Evolutionary conservation across 2,888 invertebrate genomes (phyloP).

Genomic region (Sabellastarte sp.): DNA sequence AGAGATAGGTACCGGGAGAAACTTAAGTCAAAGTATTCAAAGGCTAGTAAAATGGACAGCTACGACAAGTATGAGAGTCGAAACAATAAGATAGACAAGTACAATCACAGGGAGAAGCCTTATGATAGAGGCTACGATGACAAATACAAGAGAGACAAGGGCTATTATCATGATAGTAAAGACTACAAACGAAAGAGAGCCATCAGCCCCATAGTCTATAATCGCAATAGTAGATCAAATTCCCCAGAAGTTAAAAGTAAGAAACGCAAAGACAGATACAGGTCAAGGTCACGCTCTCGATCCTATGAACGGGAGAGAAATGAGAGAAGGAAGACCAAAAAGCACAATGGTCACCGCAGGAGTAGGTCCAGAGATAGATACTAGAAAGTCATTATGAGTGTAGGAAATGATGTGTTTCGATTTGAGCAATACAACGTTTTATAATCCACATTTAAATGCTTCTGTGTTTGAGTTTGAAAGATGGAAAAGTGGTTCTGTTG

Average conservation of each 20-base stretch:
- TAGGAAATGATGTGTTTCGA: too few relatives aligned
- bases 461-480: too few relatives aligned
- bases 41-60: neutral
- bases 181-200: neutral
- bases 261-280: neutral
- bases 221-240: neutral
- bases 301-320: neutral
- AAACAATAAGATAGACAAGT: neutral
- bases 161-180: neutral
- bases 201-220: neutral
- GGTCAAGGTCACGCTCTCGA: neutral
- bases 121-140: neutral
- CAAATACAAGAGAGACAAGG: neutral
- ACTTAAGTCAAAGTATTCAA: too few relatives aligned
- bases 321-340: neutral
- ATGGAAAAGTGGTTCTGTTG: too few relatives aligned
- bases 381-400: too few relatives aligned
- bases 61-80: neutral
- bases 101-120: neutral
- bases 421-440: too few relatives aligned
- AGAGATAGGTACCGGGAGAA: neutral
- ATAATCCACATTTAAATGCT: too few relatives aligned
- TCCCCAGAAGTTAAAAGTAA: neutral
- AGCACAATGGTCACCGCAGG: conserved; percentile 4
- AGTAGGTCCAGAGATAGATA: conserved; percentile 1